These are phyloP conservation scores for Kryptopterus vitreolus DNA, from an alignment of 2,797 vertebrate genomes.

Conservation along the genomic window DNA sequence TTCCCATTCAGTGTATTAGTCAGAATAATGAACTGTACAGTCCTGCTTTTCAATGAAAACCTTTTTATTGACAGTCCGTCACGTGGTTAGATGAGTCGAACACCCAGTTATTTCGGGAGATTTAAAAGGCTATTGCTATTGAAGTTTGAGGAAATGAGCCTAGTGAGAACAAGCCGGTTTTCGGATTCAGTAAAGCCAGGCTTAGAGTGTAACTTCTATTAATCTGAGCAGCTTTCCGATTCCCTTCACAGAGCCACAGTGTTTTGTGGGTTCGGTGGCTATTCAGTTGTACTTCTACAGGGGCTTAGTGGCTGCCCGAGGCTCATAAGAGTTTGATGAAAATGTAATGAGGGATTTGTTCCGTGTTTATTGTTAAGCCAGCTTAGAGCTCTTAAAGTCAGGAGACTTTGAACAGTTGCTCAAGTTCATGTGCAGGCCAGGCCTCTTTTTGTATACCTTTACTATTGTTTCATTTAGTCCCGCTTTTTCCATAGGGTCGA, in stretches of 20 bases:
- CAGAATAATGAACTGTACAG: too few species aligned
- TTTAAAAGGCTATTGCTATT: not conserved
- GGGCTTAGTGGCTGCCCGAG: conserved; percentile 60
- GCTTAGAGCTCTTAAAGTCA: conserved; percentile 46
- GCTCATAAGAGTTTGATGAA: conserved; percentile 65
- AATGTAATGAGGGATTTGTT: conserved; percentile 63
- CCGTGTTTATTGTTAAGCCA: conserved; percentile 57
- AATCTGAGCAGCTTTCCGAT: conserved; percentile 27
- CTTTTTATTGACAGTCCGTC: not conserved
- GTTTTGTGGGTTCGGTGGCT: conserved; percentile 28
- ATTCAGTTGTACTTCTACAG: conserved; percentile 51
- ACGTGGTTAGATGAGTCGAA: not conserved
- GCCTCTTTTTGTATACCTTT: not conserved
- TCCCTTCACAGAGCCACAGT: conserved; percentile 23
- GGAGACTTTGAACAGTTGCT: conserved; percentile 44
- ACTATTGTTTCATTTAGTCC: not conserved
- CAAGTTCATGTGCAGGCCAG: conserved; percentile 7
- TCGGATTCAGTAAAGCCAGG: not conserved
- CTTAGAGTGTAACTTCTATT: not conserved
- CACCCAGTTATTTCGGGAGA: not conserved
- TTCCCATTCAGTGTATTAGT: not conserved
- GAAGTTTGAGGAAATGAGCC: not conserved
- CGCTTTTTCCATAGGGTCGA: not conserved
- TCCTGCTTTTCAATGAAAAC: too few species aligned
- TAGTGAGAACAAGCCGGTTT: not conserved